Base-by-base conservation (phyloP, 2,888 invertebrate species). In the Petrophora chlorosata region DNA sequence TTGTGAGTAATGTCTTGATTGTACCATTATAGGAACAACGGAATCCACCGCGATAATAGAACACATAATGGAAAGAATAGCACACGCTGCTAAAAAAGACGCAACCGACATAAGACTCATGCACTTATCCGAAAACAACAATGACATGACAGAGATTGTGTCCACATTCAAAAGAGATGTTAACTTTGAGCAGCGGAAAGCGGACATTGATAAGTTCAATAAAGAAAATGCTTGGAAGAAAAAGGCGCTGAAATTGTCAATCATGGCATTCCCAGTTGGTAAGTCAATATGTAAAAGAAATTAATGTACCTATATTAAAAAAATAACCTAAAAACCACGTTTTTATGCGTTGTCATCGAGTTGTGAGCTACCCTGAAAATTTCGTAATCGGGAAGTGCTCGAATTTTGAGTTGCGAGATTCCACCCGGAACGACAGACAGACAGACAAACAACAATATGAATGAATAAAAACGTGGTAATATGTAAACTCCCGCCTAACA, bases 141-240 rank as follows among this genome's bases (percentile, higher is more conserved):
- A 57, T 23, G 56, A 63, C 0, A 52, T 92, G 12, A 76, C 79
- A 41, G 83, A 91, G 13, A 86, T 94, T 73, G 82, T 94, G 7
- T 79, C 90, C 0, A 90, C 92, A n/a, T 79, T 94, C 53, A 91
- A 91, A 70, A 79, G 73, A 33, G 91, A 92, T 52, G 88, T 91
- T 0, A 86, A 94, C 25, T 94, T 91, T 63, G 85, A 91, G 0
- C 76, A 79, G 0, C 80, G 94, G 19, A 86, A 79, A 56, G 67
- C 67, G 7, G 85, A 83, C 30, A 89, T 94, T 5, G 78, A 79
- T 0, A 77, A 83, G 17, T 94, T 92, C 64, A 95, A 95, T 65
- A 63, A 79, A 1, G 66, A 91, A 43, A 96, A 96, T 77, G 91
- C 94, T 12, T 96, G 96, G 96, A 94, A 91, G 68, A 96, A 96